Conservation (phyloP, 2,888 invertebrate species). For the Xylota segnis region DNA sequence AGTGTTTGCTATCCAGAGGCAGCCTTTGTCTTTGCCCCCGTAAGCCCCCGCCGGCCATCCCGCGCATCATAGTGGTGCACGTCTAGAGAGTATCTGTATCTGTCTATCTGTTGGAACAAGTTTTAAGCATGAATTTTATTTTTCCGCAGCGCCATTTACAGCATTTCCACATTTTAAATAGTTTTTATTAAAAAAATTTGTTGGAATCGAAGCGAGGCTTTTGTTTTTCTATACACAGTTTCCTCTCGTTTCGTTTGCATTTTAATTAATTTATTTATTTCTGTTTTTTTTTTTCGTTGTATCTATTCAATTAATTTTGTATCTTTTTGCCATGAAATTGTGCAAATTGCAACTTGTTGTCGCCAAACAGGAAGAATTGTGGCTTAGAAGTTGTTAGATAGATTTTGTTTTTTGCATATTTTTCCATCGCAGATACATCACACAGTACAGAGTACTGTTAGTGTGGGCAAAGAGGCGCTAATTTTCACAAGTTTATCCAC, state of each 20-base stretch:
- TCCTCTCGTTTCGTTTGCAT: slow-evolving; percentile 45
- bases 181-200: slow-evolving; percentile 58
- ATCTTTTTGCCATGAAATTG: slow-evolving; percentile 37
- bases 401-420: slow-evolving; percentile 1
- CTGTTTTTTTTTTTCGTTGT: slow-evolving; percentile 18
- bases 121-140: slow-evolving; percentile 59
- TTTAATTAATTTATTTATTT: slow-evolving; percentile 61
- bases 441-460: slow-evolving; percentile 31
- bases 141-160: slow-evolving; percentile 59
- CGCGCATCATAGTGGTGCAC: too few relatives aligned
- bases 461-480: slow-evolving; percentile 18
- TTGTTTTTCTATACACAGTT: slow-evolving; percentile 16
- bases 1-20: slow-evolving; percentile 9
- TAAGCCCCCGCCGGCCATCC: too few relatives aligned
- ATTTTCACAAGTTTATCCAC: slow-evolving; percentile 53
- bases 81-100: slow-evolving; percentile 26
- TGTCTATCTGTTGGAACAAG: slow-evolving; percentile 61
- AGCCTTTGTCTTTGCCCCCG: background rate
- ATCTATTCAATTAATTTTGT: too few relatives aligned
- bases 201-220: slow-evolving; percentile 37
- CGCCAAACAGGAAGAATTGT: slow-evolving; percentile 64
- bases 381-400: slow-evolving; percentile 21
- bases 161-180: slow-evolving; percentile 60
- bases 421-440: background rate
- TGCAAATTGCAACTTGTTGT: slow-evolving; percentile 54